These are phyloP conservation scores for Bicyclus anynana DNA, from an alignment of 1,140 invertebrate genomes.

Conservation along the genomic window DNA sequence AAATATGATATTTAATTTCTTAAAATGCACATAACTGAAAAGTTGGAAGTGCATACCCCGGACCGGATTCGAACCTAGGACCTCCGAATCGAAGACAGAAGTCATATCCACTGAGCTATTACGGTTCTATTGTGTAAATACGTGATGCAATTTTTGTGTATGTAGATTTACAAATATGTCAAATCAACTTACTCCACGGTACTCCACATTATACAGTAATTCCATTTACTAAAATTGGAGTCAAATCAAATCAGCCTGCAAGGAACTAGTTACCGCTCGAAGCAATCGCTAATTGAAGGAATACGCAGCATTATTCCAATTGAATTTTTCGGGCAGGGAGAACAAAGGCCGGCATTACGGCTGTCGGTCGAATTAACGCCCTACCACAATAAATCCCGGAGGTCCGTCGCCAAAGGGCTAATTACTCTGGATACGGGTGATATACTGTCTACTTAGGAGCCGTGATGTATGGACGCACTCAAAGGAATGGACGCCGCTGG, in stretches of 20 bases:
- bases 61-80: too few relatives aligned
- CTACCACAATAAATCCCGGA: constrained; percentile 70
- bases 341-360: constrained; percentile 71
- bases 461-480: constrained; percentile 68
- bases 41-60: too few relatives aligned
- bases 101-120: too few relatives aligned
- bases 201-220: too few relatives aligned
- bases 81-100: too few relatives aligned
- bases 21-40: too few relatives aligned
- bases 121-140: too few relatives aligned
- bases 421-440: constrained; percentile 74
- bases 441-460: constrained; percentile 75
- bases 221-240: not conserved
- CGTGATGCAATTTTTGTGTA: too few relatives aligned
- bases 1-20: too few relatives aligned
- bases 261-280: not conserved
- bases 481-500: constrained; percentile 68
- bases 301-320: constrained; percentile 41
- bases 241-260: not conserved
- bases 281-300: constrained; percentile 19
- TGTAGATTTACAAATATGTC: too few relatives aligned
- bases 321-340: constrained; percentile 61
- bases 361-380: constrained; percentile 72
- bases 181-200: too few relatives aligned
- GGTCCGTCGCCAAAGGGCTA: constrained; percentile 72